A percentile compares a stretch with the other conserved stretches of the same genome.
phyloP scores from a whole-genome alignment of 2,113 vertebrate genomes.

The Grammomys dolichurus region DNA sequence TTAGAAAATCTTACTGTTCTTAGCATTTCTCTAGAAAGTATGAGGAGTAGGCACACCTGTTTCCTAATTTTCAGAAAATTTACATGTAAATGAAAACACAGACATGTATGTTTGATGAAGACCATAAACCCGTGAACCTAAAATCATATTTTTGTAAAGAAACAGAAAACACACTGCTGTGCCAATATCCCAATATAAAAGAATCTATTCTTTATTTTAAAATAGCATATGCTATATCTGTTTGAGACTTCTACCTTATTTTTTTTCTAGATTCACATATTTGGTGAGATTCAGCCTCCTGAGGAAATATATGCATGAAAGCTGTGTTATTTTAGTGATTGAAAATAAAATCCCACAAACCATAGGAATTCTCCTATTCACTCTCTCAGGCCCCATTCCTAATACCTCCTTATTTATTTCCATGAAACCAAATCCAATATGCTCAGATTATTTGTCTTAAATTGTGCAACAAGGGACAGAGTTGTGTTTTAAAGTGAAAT shows the following conservation, averaged over 20 bases:
- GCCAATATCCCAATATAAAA: not conserved
- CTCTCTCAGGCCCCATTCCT: not conserved
- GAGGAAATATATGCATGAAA: not conserved
- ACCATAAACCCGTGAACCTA: slow-evolving; percentile 65
- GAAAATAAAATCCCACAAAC: not conserved
- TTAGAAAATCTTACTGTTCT: slow-evolving; percentile 64
- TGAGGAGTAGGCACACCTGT: not conserved
- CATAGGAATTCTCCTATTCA: not conserved
- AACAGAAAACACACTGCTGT: not conserved
- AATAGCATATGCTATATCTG: not conserved
- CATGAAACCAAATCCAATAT: not conserved
- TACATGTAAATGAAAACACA: slow-evolving; percentile 81
- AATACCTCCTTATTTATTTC: not conserved
- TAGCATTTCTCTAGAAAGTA: slow-evolving; percentile 50
- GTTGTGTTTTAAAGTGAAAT: not conserved
- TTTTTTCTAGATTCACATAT: not conserved
- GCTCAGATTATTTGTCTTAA: not conserved
- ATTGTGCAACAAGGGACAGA: not conserved
- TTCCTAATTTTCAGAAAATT: slow-evolving; percentile 67
- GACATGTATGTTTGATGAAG: slow-evolving; percentile 65
- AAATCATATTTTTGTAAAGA: slow-evolving; percentile 64
- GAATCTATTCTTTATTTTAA: slow-evolving; percentile 55
- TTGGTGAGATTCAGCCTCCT: not conserved
- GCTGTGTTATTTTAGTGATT: not conserved
- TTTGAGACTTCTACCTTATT: not conserved